Base-by-base conservation (phyloP, 2,888 invertebrate genomes). In the Sinopyrophorus schimmeli region DNA sequence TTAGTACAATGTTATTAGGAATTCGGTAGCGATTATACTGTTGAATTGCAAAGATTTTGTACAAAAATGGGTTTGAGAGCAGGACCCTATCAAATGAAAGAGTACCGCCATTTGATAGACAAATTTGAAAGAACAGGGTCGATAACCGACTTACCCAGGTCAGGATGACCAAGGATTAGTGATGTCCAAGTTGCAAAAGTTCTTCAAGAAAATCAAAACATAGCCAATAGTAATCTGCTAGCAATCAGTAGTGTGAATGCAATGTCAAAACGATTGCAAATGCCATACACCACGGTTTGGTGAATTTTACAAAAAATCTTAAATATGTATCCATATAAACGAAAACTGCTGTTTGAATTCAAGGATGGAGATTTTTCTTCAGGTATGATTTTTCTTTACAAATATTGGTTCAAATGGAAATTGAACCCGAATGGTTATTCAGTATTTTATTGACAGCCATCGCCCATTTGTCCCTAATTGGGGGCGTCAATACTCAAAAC, bases 181-280 rank as follows among this genome's bases (percentile, higher is more conserved):
- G 24, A 37, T 37, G 16, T 37, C 23, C 23, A 37, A 24, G 24
- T 37, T 37, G 37, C 37, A 41, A 16, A 41, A 41, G 24, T 41
- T 41, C 41, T 41, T 12, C 31, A 23, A 32, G 14, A 14, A 21
- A 34, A 21, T 34, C 14, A 11, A 34, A 34, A 34, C 20, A 5
- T 34, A 12, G 28, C 14, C 28, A 28, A 28, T 12, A 28, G 9
- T 54, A 53, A 57, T 53, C 50, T 52, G 40, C 43, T 24, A 15
- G 39, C 27, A 27, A 26, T 39, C 39, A 39, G 39, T 28, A 39
- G 27, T 39, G 26, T 20, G 28, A 39, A 27, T 27, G 10, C 28
- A 15, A 27, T 27, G 28, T 39, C 27, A 26, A 27, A 39, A 18
- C 27, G 11, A 38, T 27, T 39, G 12, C 27, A 27, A 28, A 18